These are phyloP conservation scores for Enchytraeus crypticus DNA, from an alignment of 2,888 invertebrate species.

Conservation along the genomic window DNA sequence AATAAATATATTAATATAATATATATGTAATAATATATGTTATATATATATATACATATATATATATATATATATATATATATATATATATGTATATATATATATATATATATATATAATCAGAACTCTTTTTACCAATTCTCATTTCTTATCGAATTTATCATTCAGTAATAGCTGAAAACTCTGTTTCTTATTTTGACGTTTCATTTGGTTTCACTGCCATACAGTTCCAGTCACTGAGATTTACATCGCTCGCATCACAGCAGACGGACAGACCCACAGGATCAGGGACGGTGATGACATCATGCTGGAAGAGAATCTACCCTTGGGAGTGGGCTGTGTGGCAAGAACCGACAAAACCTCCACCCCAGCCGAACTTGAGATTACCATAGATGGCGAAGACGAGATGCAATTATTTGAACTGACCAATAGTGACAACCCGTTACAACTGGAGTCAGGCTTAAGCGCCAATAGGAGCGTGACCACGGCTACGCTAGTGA, in stretches of 20 bases:
- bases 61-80: no score
- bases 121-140: no score
- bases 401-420: neutral
- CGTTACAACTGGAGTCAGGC: neutral
- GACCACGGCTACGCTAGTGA: neutral
- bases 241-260: neutral
- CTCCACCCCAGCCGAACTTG: neutral
- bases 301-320: neutral
- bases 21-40: no score
- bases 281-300: neutral
- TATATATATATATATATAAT: no score
- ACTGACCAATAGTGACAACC: neutral
- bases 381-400: neutral
- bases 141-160: no score
- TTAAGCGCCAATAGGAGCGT: neutral
- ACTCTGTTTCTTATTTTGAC: no score
- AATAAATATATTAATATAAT: no score
- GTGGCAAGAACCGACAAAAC: neutral
- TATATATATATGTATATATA: no score
- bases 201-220: no score
- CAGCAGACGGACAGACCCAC: neutral
- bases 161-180: no score
- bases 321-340: neutral
- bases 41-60: no score
- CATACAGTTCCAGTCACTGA: slow-evolving; percentile 5